These are phyloP conservation scores for Halictus ligatus DNA, from an alignment of 2,888 invertebrate species.

Conservation along the genomic window DNA sequence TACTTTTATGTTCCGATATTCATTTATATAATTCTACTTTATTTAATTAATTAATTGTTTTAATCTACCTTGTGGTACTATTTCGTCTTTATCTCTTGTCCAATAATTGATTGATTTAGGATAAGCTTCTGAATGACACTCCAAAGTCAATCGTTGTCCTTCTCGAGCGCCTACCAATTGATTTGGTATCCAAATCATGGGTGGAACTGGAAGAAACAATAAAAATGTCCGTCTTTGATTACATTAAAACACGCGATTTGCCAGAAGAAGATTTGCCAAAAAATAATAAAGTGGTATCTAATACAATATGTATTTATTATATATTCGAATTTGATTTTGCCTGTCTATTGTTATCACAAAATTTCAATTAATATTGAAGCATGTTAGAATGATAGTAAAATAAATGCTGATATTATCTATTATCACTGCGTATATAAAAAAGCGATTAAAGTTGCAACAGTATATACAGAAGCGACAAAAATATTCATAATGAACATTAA, in stretches of 20 bases:
- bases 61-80: slow-evolving; percentile 85
- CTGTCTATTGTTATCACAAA: background rate
- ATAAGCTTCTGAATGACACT: slow-evolving; percentile 86
- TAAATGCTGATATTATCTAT: background rate
- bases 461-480: background rate
- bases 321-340: background rate
- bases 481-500: background rate
- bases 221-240: background rate
- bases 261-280: background rate
- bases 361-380: background rate
- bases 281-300: background rate
- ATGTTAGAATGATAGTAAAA: background rate
- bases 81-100: slow-evolving; percentile 85
- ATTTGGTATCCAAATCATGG: slow-evolving; percentile 86
- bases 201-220: slow-evolving; percentile 84
- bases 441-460: background rate
- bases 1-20: no score
- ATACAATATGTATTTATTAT: background rate
- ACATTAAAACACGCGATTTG: background rate
- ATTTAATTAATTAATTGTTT: background rate
- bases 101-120: slow-evolving; percentile 87
- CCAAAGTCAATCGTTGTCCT: slow-evolving; percentile 85
- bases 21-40: no score
- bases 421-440: background rate
- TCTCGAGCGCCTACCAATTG: slow-evolving; percentile 86